These are phyloP conservation scores for Tinea trinotella DNA, from an alignment of 2,888 invertebrate genomes.

Conservation along the genomic window DNA sequence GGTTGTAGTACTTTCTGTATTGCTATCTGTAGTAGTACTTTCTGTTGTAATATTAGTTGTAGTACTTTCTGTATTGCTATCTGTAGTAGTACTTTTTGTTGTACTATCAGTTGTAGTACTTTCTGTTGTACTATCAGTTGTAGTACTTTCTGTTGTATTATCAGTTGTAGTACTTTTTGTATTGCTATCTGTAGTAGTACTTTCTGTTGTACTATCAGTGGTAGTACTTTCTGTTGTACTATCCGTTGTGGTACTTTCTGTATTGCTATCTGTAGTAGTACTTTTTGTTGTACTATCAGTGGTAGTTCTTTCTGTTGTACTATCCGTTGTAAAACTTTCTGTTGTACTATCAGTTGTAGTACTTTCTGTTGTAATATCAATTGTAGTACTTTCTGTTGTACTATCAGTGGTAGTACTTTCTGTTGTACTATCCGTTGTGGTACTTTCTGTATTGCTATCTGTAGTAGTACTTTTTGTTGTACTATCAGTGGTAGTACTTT, in stretches of 20 bases:
- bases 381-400: conserved; percentile 14
- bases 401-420: conserved; percentile 17
- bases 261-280: background rate
- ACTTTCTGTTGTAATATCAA: conserved; percentile 12
- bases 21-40: background rate
- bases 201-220: background rate
- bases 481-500: background rate
- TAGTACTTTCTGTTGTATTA: background rate
- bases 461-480: background rate
- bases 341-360: conserved; percentile 17
- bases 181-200: background rate
- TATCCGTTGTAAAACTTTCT: background rate
- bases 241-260: background rate
- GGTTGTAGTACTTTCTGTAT: background rate
- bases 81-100: background rate
- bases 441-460: background rate
- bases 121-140: background rate
- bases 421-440: background rate
- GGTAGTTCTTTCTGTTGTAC: background rate
- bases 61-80: background rate
- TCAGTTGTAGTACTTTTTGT: background rate
- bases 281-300: background rate
- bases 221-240: conserved; percentile 3
- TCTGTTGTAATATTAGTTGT: background rate
- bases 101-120: conserved; percentile 4